Percentiles rank a stretch among this genome's conserved stretches.
These are phyloP conservation scores for Glandiceps talaboti DNA, from an alignment of 53 echinoderm and acorn worm species.

Conservation along the genomic window DNA sequence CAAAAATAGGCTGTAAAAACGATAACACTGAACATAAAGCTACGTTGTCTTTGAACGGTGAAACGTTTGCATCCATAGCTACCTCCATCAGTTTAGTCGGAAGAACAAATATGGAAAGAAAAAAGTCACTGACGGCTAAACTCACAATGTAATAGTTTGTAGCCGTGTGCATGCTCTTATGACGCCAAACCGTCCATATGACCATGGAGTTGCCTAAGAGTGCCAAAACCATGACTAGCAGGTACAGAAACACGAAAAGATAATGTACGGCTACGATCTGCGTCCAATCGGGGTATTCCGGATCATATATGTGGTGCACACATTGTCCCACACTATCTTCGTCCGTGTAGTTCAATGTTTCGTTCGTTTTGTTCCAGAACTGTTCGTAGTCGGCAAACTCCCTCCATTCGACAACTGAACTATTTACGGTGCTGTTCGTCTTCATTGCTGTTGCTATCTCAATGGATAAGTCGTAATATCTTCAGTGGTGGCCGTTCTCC, in stretches of 20 bases:
- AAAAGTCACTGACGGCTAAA: constrained; percentile 73
- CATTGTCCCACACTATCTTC: neutral
- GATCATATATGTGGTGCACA: neutral
- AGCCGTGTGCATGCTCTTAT: constrained; percentile 75
- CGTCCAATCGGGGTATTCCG: constrained; percentile 44
- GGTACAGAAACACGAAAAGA: constrained; percentile 35
- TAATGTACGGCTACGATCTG: constrained; percentile 51
- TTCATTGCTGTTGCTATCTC: no score
- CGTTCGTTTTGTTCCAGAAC: neutral
- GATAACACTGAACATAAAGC: constrained; percentile 49
- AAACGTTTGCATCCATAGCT: constrained; percentile 31
- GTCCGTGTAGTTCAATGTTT: neutral
- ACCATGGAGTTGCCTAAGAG: constrained; percentile 79
- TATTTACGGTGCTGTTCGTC: no score
- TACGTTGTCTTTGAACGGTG: constrained; percentile 24
- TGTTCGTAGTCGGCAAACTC: neutral
- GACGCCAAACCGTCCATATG: constrained; percentile 57
- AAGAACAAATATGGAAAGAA: constrained; percentile 53
- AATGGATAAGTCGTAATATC: no score
- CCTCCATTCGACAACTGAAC: neutral
- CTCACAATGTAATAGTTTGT: constrained; percentile 95
- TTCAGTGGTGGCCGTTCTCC: no score
- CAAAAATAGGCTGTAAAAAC: constrained; percentile 62
- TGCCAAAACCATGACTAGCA: constrained; percentile 58
- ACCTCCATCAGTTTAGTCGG: constrained; percentile 71